Base-by-base conservation (phyloP, 92 coral and sea anemone genomes). In the Porites rus region DNA sequence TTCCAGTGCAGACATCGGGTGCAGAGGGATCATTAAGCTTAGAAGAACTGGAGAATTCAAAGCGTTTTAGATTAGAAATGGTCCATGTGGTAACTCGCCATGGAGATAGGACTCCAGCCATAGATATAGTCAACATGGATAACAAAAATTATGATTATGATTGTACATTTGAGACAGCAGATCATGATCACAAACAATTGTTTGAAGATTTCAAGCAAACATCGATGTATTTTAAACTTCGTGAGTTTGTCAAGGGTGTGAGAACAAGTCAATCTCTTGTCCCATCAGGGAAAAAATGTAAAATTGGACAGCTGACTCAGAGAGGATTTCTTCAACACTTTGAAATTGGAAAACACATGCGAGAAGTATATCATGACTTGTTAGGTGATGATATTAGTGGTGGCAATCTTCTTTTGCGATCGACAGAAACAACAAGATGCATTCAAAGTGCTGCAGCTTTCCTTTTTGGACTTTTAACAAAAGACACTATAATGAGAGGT, bases 401-500 rank as follows among this genome's bases (percentile, higher is more conserved):
- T 43, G 69, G 87, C 13, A 65, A 93, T 74, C 83, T 97, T 54
- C 88, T 75, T 46, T 87, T 91, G 10, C 91, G 93, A 84, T 88
- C 99, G 17, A 95, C 99, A 9, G 91, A 86, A 51, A 22, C 11
- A 17, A 88, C 83, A 65, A 88, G 99, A 43, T 95, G 98, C 3
- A 85, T 91, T 31, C 99, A 97, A 80, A 95, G 96, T 84, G 95
- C 91, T 0, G 94, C 97, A 21, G 97, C 99, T 51, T 93, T 97
- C 46, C 72, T 97, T 28, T 91, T 87, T 92, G 99, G 99, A 16
- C 76, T 97, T 74, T 91, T 97, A 51, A 90, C 90, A 14, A 77
- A 83, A 72, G 89, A 90, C 28, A 73, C 87, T 9, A 84, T 85
- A 7, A 73, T 18, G 64, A 86, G 74, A 74, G 96, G 98, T 96